Evolutionary conservation across 2,797 vertebrate genomes (phyloP).

Genomic region (Enoplosus armatus): DNA sequence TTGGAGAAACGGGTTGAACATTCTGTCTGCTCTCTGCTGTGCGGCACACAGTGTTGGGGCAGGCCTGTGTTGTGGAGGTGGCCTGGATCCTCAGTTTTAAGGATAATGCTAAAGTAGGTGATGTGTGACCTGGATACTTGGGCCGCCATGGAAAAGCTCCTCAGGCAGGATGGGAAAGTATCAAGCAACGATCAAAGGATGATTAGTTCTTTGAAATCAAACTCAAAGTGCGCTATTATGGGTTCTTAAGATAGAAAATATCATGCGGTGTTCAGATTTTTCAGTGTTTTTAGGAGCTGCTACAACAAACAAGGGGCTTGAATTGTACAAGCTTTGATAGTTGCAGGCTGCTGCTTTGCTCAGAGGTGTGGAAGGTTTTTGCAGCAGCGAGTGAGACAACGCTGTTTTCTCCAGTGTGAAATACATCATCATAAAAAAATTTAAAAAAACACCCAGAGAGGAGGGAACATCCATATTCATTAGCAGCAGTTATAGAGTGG

Average conservation of each 20-base stretch:
- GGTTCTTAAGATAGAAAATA: not conserved
- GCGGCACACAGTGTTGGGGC: slow-evolving; percentile 1
- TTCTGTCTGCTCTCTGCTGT: slow-evolving; percentile 14
- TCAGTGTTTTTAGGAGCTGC: slow-evolving; percentile 7
- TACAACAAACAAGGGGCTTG: slow-evolving; percentile 1
- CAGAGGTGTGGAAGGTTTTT: slow-evolving; percentile 36
- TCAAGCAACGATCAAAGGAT: slow-evolving; percentile 18
- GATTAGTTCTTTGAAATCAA: not conserved
- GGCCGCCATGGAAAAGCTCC: slow-evolving; percentile 59
- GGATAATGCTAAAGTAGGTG: slow-evolving; percentile 64
- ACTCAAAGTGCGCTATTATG: not conserved
- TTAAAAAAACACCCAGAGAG: slow-evolving; percentile 39
- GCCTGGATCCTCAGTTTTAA: slow-evolving; percentile 69
- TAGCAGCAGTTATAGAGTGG: slow-evolving; percentile 35
- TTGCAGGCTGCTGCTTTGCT: slow-evolving; percentile 33
- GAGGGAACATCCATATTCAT: slow-evolving; percentile 64
- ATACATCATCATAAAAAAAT: slow-evolving; percentile 58
- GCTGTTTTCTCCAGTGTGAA: slow-evolving; percentile 50
- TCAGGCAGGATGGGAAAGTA: slow-evolving; percentile 40
- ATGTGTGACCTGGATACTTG: slow-evolving; percentile 74
- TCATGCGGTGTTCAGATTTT: not conserved
- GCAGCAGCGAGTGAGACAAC: slow-evolving; percentile 34
- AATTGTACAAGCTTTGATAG: slow-evolving; percentile 18
- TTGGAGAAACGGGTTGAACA: slow-evolving; percentile 2
- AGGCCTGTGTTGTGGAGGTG: slow-evolving; percentile 52